These are phyloP conservation scores for Drosophila birchii DNA, from an alignment of 2,888 invertebrate genomes.

Conservation along the genomic window DNA sequence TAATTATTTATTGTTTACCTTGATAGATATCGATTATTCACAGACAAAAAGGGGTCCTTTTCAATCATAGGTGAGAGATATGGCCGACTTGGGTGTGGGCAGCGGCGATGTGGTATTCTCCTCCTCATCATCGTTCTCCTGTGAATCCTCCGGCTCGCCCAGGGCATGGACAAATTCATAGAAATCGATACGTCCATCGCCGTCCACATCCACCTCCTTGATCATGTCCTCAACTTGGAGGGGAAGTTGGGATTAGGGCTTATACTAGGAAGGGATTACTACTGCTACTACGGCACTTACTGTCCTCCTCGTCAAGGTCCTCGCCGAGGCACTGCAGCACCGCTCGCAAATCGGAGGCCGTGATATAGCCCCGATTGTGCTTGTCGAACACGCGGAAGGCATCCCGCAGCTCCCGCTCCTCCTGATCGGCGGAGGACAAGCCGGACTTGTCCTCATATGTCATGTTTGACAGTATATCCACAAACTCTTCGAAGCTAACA, in stretches of 20 bases:
- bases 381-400: slow-evolving; percentile 96
- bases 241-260: background rate
- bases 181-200: slow-evolving; percentile 96
- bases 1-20: background rate
- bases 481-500: slow-evolving; percentile 95
- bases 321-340: slow-evolving; percentile 95
- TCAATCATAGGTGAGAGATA: slow-evolving; percentile 79
- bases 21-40: slow-evolving; percentile 2
- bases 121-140: slow-evolving; percentile 89
- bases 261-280: too few relatives aligned
- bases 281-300: slow-evolving; percentile 86
- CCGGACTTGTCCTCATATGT: slow-evolving; percentile 88
- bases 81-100: slow-evolving; percentile 83
- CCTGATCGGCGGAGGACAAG: slow-evolving; percentile 89
- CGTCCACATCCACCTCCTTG: slow-evolving; percentile 97
- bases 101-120: slow-evolving; percentile 86
- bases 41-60: background rate
- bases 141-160: slow-evolving; percentile 93
- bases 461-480: slow-evolving; percentile 92
- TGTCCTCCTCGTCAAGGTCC: slow-evolving; percentile 95
- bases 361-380: slow-evolving; percentile 95
- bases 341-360: slow-evolving; percentile 93
- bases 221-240: slow-evolving; percentile 97
- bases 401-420: slow-evolving; percentile 92
- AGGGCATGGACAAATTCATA: slow-evolving; percentile 94